Evolutionary conservation across 2,888 invertebrate genomes (phyloP).

Genomic region (Nomada fucata): DNA sequence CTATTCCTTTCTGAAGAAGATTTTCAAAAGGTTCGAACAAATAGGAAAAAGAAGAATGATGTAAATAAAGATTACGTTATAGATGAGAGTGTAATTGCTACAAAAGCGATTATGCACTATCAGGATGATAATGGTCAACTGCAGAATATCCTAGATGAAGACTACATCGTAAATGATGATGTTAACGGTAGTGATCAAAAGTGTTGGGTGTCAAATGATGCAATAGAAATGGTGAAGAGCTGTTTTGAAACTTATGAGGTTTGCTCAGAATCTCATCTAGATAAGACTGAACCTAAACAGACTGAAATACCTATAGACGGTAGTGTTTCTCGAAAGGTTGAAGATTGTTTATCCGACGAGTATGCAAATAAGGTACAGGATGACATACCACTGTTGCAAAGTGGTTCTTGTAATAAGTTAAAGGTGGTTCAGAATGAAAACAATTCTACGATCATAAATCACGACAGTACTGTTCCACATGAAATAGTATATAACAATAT

Average conservation of each 20-base stretch:
- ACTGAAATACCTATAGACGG: conserved; percentile 76
- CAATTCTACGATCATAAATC: conserved; percentile 46
- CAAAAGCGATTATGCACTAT: conserved; percentile 71
- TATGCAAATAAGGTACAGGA: conserved; percentile 37
- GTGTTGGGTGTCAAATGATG: conserved; percentile 47
- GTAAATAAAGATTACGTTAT: conserved; percentile 53
- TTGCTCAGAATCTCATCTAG: conserved; percentile 69
- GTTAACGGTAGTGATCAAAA: conserved; percentile 35
- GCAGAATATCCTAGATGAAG: conserved; percentile 50
- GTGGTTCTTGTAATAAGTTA: conserved; percentile 54
- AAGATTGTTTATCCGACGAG: conserved; percentile 35
- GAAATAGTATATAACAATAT: conserved; percentile 61
- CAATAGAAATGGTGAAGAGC: conserved; percentile 57
- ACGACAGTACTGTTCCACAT: conserved; percentile 41
- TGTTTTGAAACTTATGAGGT: conserved; percentile 66
- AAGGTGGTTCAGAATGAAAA: conserved; percentile 48
- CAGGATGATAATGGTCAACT: conserved; percentile 42
- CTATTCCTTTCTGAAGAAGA: conserved; percentile 84
- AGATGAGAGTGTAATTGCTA: conserved; percentile 65
- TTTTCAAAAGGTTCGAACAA: conserved; percentile 83
- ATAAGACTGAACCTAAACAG: conserved; percentile 80
- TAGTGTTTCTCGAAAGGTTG: conserved; percentile 42
- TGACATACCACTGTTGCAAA: conserved; percentile 47
- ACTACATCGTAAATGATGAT: conserved; percentile 59
- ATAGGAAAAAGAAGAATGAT: conserved; percentile 76